phyloP scores from a whole-genome alignment of 1,140 invertebrate species.

The Drosophila kanapiae region DNA sequence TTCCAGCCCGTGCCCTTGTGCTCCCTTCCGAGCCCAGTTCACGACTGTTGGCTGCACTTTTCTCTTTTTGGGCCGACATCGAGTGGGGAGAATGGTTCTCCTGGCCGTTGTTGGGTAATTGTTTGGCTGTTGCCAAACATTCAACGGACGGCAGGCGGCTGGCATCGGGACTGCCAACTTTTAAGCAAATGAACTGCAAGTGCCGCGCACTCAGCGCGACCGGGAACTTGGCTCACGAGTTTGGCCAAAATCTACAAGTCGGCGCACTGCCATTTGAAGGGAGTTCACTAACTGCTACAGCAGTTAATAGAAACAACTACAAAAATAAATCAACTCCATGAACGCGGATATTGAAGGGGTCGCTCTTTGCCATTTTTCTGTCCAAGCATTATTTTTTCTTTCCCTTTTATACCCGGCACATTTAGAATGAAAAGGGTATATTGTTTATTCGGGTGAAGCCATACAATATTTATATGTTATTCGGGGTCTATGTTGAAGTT shows the following conservation, averaged over 20 bases:
- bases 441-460: not conserved
- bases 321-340: slow-evolving; percentile 7
- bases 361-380: not conserved
- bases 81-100: slow-evolving; percentile 59
- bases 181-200: slow-evolving; percentile 77
- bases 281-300: slow-evolving; percentile 4
- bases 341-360: slow-evolving; percentile 1
- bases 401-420: slow-evolving; percentile 5
- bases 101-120: slow-evolving; percentile 36
- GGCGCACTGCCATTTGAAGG: slow-evolving; percentile 10
- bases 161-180: slow-evolving; percentile 51
- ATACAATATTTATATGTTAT: not conserved
- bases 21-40: slow-evolving; percentile 1
- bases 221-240: slow-evolving; percentile 65
- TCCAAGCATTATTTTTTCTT: slow-evolving; percentile 3
- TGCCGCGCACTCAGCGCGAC: slow-evolving; percentile 62
- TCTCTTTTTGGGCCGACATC: slow-evolving; percentile 20
- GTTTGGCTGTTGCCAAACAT: slow-evolving; percentile 39
- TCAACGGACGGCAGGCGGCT: slow-evolving; percentile 16
- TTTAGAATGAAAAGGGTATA: not conserved
- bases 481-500: too few relatives aligned
- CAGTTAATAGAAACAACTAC: slow-evolving; percentile 13
- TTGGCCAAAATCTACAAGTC: slow-evolving; percentile 34
- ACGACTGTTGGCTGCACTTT: slow-evolving; percentile 33
- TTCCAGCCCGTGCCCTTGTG: slow-evolving; percentile 15